A percentile compares a stretch with the other conserved stretches of the same genome.
Evolutionary conservation across 2,113 vertebrate species (phyloP).

Genomic region (Anser cygnoides): DNA sequence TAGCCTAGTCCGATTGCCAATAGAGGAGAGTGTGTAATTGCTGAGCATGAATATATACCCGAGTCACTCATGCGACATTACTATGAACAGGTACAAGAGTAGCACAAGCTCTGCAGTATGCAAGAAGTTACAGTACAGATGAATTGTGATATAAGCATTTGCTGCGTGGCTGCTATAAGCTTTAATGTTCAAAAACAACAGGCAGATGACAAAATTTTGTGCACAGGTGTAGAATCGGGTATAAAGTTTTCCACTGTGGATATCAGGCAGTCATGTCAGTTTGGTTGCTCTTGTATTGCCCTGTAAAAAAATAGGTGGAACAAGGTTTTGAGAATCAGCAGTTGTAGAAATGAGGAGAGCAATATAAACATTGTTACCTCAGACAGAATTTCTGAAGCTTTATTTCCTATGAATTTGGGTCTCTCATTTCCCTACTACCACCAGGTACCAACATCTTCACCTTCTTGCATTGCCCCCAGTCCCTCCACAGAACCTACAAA

Average conservation of each 20-base stretch:
- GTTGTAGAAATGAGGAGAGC: neutral
- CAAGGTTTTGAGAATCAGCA: neutral
- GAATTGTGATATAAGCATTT: accelerated
- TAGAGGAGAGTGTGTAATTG: neutral
- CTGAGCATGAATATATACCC: neutral
- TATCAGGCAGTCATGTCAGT: neutral
- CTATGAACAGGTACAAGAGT: neutral
- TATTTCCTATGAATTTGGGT: neutral
- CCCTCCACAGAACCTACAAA: neutral
- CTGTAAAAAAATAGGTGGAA: constrained; percentile 20
- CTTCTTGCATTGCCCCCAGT: neutral
- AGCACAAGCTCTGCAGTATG: accelerated
- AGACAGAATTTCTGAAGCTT: neutral
- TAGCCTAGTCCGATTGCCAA: neutral
- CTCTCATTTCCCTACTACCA: neutral
- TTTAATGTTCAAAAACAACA: neutral
- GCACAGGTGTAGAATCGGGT: neutral
- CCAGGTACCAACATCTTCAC: neutral
- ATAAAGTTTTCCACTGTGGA: neutral
- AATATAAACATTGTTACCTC: neutral
- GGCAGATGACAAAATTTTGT: neutral
- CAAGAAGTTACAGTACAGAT: neutral
- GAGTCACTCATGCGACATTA: neutral
- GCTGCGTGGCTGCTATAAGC: neutral
- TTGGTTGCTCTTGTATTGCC: neutral